Evolutionary conservation across 1,140 invertebrate species (phyloP).

Genomic region (Heterodera carotae): DNA sequence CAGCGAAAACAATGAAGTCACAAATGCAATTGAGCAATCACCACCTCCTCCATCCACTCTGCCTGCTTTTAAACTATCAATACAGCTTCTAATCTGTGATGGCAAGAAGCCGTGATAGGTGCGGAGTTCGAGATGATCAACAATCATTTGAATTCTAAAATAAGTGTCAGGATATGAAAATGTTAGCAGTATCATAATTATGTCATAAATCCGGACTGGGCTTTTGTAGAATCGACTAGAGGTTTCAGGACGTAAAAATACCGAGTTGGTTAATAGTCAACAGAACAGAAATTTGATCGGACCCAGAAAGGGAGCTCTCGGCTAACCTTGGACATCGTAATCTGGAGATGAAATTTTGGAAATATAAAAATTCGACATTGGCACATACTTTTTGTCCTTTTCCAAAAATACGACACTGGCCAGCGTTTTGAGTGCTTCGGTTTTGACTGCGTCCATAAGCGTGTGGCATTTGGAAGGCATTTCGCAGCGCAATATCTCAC

Average conservation of each 20-base stretch:
- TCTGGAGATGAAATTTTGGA: too few relatives aligned
- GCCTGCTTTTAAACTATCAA: conserved; percentile 45
- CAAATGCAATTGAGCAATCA: conserved; percentile 42
- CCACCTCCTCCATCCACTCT: conserved; percentile 29
- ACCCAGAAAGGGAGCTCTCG: too few relatives aligned
- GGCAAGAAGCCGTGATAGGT: conserved; percentile 55
- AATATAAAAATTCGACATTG: conserved; percentile 11
- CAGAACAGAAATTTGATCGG: too few relatives aligned
- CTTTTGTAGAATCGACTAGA: conserved; percentile 23
- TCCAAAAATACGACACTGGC: conserved; percentile 57
- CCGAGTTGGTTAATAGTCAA: too few relatives aligned
- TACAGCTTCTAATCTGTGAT: conserved; percentile 43
- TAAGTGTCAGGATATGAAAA: neutral
- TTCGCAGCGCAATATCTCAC: conserved; percentile 47
- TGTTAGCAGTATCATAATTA: too few relatives aligned
- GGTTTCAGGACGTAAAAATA: neutral
- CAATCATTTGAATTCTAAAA: conserved; percentile 47
- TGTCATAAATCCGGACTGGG: too few relatives aligned
- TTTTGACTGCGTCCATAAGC: conserved; percentile 44
- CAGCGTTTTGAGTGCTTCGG: conserved; percentile 56
- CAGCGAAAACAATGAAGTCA: conserved; percentile 52
- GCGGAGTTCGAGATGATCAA: conserved; percentile 51
- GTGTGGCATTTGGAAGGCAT: conserved; percentile 12
- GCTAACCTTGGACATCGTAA: too few relatives aligned
- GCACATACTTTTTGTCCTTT: conserved; percentile 49